These are phyloP conservation scores for Theocolax elegans DNA, from an alignment of 1,140 invertebrate species.

Conservation along the genomic window DNA sequence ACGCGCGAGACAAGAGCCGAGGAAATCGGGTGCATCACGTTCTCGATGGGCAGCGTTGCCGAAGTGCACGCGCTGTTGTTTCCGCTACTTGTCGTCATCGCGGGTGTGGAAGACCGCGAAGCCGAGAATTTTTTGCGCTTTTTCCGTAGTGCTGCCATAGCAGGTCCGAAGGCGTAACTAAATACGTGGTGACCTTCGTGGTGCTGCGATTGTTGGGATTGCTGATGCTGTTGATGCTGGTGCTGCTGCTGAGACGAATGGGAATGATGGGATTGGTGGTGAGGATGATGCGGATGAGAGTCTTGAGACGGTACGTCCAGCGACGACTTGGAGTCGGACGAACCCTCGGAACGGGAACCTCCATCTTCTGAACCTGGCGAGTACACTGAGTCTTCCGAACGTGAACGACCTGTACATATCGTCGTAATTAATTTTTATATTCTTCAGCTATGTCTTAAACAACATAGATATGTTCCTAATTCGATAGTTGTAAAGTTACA, in stretches of 20 bases:
- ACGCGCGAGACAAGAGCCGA: slow-evolving; percentile 47
- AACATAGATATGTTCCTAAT: too few relatives aligned
- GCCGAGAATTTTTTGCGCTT: slow-evolving; percentile 84
- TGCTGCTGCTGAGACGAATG: slow-evolving; percentile 43
- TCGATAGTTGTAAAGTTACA: too few relatives aligned
- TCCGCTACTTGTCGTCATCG: slow-evolving; percentile 63
- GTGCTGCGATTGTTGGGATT: slow-evolving; percentile 44
- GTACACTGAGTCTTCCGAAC: slow-evolving; percentile 86
- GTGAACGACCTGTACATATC: slow-evolving; percentile 62
- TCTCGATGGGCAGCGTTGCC: slow-evolving; percentile 19
- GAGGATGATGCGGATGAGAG: slow-evolving; percentile 47
- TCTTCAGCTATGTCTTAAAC: too few relatives aligned
- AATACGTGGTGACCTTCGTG: slow-evolving; percentile 59
- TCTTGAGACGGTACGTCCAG: slow-evolving; percentile 54
- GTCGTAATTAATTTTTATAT: too few relatives aligned
- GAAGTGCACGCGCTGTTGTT: slow-evolving; percentile 55
- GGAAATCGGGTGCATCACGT: slow-evolving; percentile 47
- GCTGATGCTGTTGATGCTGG: slow-evolving; percentile 47
- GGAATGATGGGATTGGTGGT: slow-evolving; percentile 46
- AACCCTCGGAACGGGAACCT: slow-evolving; percentile 60
- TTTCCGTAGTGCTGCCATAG: slow-evolving; percentile 76
- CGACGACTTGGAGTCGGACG: slow-evolving; percentile 63
- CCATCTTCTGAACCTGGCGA: slow-evolving; percentile 63
- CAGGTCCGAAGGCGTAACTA: slow-evolving; percentile 58
- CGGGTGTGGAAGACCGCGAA: slow-evolving; percentile 75